Conservation (phyloP, 2,113 vertebrate species). For the Nipponia nippon region DNA sequence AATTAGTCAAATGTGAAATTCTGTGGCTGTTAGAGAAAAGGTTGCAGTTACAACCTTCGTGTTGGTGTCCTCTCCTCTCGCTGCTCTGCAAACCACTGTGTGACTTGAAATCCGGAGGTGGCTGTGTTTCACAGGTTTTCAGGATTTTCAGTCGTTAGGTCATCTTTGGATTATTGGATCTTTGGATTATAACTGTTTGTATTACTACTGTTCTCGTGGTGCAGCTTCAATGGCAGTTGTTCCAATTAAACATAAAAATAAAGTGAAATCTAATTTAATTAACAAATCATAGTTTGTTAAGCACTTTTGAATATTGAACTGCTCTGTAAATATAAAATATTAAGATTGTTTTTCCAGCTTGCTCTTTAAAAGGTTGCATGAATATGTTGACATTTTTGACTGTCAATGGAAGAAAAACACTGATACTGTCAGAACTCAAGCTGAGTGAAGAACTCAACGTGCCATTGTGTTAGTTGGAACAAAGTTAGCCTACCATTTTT, state of each 20-base stretch:
- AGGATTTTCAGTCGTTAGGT: background rate
- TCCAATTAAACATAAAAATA: background rate
- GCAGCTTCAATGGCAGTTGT: background rate
- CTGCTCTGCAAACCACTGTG: background rate
- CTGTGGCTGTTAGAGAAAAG: background rate
- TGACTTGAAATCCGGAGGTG: background rate
- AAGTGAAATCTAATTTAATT: background rate
- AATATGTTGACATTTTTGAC: background rate
- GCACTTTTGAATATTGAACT: background rate
- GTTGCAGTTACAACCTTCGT: fast-evolving
- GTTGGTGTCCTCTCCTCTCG: background rate
- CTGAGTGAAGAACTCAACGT: background rate
- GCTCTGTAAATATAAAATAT: background rate
- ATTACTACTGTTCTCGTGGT: background rate
- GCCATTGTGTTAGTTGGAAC: background rate
- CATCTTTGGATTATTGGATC: background rate
- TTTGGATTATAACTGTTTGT: too few relatives aligned
- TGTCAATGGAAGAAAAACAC: background rate
- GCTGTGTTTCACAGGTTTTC: background rate
- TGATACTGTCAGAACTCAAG: background rate
- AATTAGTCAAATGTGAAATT: background rate
- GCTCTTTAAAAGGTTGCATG: background rate
- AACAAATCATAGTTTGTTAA: background rate
- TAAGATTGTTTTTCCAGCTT: background rate
- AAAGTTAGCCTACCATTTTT: background rate